Evolutionary conservation across 2,113 vertebrate species (phyloP).

Genomic region (Lophotis ruficrista): DNA sequence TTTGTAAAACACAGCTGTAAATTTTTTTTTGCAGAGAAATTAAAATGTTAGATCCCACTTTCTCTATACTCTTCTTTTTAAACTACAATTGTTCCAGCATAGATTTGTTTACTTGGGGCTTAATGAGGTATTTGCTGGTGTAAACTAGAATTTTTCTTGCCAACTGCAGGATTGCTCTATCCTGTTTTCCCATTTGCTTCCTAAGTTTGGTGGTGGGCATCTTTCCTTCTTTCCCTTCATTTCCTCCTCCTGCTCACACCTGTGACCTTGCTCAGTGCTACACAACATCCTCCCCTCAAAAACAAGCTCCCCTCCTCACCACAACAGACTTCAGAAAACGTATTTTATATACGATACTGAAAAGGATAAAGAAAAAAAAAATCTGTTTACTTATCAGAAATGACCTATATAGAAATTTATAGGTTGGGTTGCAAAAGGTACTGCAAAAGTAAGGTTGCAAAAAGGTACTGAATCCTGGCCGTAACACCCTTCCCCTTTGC

Average conservation of each 20-base stretch:
- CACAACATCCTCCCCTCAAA: not conserved
- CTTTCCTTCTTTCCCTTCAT: not conserved
- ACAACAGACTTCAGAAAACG: not conserved
- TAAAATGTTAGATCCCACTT: not conserved
- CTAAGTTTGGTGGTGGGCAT: not conserved
- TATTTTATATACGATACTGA: not conserved
- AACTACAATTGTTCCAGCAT: not conserved
- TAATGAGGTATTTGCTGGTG: not conserved
- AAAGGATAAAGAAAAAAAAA: not conserved
- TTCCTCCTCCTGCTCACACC: not conserved
- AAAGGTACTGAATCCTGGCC: not conserved
- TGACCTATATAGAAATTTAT: not conserved
- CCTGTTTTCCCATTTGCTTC: slow-evolving; percentile 7
- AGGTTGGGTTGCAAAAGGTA: no score
- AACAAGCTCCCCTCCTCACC: not conserved
- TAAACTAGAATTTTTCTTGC: slow-evolving; percentile 1
- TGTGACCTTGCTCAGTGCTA: not conserved
- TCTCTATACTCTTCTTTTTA: not conserved
- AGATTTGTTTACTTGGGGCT: not conserved
- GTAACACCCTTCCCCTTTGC: not conserved
- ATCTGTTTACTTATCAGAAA: not conserved
- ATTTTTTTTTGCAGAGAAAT: slow-evolving; percentile 12
- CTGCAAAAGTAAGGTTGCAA: not conserved
- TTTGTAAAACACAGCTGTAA: not conserved
- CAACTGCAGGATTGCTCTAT: not conserved